Conservation (phyloP, 1,140 invertebrate genomes). For the Eubasilissa regina region DNA sequence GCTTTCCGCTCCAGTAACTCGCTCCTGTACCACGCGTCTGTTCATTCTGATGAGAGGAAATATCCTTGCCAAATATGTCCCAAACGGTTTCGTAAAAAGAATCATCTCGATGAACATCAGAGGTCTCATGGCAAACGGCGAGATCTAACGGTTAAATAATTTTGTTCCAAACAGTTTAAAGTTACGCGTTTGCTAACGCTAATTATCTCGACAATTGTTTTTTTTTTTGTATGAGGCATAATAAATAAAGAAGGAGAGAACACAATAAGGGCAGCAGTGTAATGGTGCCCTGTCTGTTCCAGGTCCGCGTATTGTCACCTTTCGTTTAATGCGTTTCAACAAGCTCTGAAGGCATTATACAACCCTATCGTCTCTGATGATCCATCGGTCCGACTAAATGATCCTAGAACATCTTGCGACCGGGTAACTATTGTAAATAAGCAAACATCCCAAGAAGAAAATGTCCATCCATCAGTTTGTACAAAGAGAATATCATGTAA, state of each 20-base stretch:
- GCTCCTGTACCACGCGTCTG: conserved; percentile 63
- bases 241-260: conserved; percentile 55
- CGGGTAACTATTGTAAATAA: too few species aligned
- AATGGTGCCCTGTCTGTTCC: conserved; percentile 55
- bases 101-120: conserved; percentile 1
- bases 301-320: conserved; percentile 53
- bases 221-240: neutral
- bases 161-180: neutral
- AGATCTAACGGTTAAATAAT: neutral
- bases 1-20: conserved; percentile 64
- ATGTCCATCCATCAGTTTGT: too few species aligned
- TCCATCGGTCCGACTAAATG: neutral
- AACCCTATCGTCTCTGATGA: conserved; percentile 1
- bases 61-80: neutral
- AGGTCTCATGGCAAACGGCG: neutral
- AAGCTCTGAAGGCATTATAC: conserved; percentile 32
- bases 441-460: too few species aligned
- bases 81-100: conserved; percentile 3
- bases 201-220: neutral
- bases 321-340: conserved; percentile 50
- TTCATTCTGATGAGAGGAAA: conserved; percentile 58
- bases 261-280: conserved; percentile 50
- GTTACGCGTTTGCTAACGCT: neutral
- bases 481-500: too few species aligned
- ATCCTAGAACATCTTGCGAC: too few species aligned